Evolutionary conservation across 2,113 vertebrate species (phyloP).

Genomic region (Peromyscus californicus): DNA sequence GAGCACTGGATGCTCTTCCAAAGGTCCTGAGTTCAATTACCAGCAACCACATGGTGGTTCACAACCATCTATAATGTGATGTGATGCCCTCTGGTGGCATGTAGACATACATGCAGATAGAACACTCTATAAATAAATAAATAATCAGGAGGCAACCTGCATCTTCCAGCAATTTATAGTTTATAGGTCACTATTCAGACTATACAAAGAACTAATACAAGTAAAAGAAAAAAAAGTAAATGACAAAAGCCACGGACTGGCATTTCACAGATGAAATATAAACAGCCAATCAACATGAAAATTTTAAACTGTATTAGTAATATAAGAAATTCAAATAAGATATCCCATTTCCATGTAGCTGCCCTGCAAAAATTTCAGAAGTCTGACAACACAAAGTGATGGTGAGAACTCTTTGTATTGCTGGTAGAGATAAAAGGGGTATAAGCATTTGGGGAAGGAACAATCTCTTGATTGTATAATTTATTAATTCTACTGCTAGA

Average conservation of each 20-base stretch:
- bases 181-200: no score
- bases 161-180: constrained; percentile 23
- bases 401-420: not conserved
- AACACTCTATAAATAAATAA: not conserved
- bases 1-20: no score
- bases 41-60: no score
- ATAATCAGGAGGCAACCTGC: not conserved
- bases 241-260: constrained; percentile 5
- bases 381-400: not conserved
- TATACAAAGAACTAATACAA: not conserved
- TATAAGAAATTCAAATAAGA: constrained; percentile 57
- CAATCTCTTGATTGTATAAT: not conserved
- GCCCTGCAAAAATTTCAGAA: constrained; percentile 1
- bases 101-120: no score
- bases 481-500: not conserved
- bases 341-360: not conserved
- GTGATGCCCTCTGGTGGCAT: no score
- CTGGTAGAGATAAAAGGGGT: not conserved
- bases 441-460: not conserved
- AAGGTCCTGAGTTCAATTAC: no score
- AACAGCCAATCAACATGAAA: not conserved
- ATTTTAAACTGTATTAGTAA: not conserved
- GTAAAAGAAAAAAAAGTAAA: constrained; percentile 32
- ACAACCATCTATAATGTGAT: no score
- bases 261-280: constrained; percentile 49